Evolutionary conservation across 2,113 vertebrate genomes (phyloP).

Genomic region (Trematomus loennbergii): DNA sequence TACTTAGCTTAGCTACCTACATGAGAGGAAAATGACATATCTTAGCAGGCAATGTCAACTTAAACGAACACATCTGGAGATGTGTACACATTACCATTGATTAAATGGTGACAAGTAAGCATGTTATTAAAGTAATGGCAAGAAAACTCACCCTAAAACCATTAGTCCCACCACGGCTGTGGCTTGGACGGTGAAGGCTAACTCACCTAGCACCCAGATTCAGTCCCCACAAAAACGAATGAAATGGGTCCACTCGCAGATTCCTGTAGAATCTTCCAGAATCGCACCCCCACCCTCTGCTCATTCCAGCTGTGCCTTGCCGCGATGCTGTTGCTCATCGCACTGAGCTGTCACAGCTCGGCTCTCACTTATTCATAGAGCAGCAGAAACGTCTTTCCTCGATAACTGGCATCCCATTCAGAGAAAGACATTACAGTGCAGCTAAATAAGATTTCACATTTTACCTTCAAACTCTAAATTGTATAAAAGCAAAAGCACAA

Average conservation of each 20-base stretch:
- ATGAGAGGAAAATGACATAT: slow-evolving; percentile 39
- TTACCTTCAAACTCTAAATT: background rate
- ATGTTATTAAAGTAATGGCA: slow-evolving; percentile 18
- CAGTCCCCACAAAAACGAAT: slow-evolving; percentile 65
- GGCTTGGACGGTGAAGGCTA: slow-evolving; percentile 55
- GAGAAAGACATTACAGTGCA: background rate
- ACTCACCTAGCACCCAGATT: slow-evolving; percentile 49
- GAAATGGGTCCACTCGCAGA: slow-evolving; percentile 74
- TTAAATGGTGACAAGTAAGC: slow-evolving; percentile 15
- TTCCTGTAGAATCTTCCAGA: slow-evolving; percentile 80
- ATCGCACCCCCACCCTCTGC: slow-evolving; percentile 73
- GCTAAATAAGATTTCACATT: background rate
- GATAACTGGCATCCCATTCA: background rate
- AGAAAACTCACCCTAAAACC: slow-evolving; percentile 74
- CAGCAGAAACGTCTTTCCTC: slow-evolving; percentile 19
- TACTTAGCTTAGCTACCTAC: slow-evolving; percentile 41
- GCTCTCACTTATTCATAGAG: background rate
- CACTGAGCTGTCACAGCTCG: slow-evolving; percentile 44
- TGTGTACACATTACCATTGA: background rate
- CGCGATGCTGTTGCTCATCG: slow-evolving; percentile 44
- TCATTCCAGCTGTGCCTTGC: slow-evolving; percentile 56
- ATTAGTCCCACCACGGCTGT: slow-evolving; percentile 59
- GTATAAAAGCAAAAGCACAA: background rate
- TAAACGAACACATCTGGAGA: slow-evolving; percentile 17
- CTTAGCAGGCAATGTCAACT: slow-evolving; percentile 56